A percentile compares a stretch with the other conserved stretches of the same genome.
These are phyloP conservation scores for Syngnathus scovelli DNA, from an alignment of 2,113 vertebrate genomes.

Conservation along the genomic window DNA sequence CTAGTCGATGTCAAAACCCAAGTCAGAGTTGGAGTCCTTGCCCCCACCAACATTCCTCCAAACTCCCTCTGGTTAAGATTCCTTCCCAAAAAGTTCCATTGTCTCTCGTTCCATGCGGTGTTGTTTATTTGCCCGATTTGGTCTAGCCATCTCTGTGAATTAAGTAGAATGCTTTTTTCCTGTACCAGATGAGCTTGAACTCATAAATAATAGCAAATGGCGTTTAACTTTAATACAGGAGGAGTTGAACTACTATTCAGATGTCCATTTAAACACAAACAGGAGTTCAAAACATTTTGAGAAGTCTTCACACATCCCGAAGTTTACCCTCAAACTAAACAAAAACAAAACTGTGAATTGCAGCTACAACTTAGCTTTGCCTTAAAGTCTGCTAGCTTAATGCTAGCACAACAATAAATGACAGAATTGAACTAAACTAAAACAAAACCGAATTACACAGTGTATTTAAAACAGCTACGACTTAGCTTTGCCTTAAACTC, in stretches of 20 bases:
- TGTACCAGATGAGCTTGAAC: too few species aligned
- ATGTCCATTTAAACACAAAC: too few species aligned
- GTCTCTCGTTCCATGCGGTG: constrained; percentile 27
- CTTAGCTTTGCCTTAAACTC: background rate
- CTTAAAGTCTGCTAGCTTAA: background rate
- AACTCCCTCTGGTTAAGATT: constrained; percentile 46
- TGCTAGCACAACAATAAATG: background rate
- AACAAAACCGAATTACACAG: background rate
- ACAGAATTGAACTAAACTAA: too few species aligned
- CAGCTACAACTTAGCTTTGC: too few species aligned
- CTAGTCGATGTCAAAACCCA: constrained; percentile 41
- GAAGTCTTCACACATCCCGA: too few species aligned
- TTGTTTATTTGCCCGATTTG: constrained; percentile 24
- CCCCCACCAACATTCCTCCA: constrained; percentile 57
- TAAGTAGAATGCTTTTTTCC: background rate
- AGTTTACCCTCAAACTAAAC: too few species aligned
- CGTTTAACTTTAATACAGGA: too few species aligned
- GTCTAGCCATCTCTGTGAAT: constrained; percentile 4
- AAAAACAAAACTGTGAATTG: background rate
- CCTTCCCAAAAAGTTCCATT: constrained; percentile 41
- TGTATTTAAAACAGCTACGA: background rate
- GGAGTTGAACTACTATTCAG: too few species aligned
- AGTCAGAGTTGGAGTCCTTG: constrained; percentile 36
- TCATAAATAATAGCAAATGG: too few species aligned
- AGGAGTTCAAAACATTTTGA: too few species aligned